Evolutionary conservation across 2,113 vertebrate species (phyloP), one percentile per base, ranked within the genome.

Genomic region (Trinectes maculatus): DNA sequence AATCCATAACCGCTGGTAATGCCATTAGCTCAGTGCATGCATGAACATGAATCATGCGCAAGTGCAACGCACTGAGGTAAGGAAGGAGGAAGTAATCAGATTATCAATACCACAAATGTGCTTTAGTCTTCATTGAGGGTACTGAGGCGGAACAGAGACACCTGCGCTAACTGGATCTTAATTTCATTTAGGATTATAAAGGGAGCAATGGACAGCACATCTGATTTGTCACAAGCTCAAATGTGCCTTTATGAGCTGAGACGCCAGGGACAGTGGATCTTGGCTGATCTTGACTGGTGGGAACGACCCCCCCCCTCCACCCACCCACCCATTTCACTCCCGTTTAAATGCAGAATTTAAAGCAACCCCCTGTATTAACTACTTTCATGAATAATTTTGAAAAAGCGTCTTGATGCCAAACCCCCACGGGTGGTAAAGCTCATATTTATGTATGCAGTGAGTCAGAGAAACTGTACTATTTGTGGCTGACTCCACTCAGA

Each of bases 31-130:
- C 26, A 22, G 0, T 0, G 19, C 34, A 31, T 56, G 52, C 13
- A 60, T 33, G 16, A 47, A 16, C 36, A 51, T 25, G 22, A 61
- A 70, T 58, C 46, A 28, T 52, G 24, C 22, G n/a, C n/a, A n/a
- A 31, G 19, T 43, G 44, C 21, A 46, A 25, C 18, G 46, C n/a
- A 42, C 37, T 22, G 28, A 63, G 61, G 53, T 47, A 79, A 85
- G 53, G 63, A 64, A 1, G 19, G 37, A 73, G 54, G 58, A 70
- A 78, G 79, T 80, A 83, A 87, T 83, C 73, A 67, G 68, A 82
- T 83, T 37, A 68, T 70, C 52, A 70, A 66, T 70, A 53, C 37
- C 8, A 46, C 43, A 52, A n/a, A 57, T 46, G 15, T 74, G 56
- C 12, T 8, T 61, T 66, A 77, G 53, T 78, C 74, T 77, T 71